A percentile compares a stretch with the other conserved stretches of the same genome.
phyloP scores from a whole-genome alignment of 2,888 invertebrate species.

The Diachrysia chrysitis region DNA sequence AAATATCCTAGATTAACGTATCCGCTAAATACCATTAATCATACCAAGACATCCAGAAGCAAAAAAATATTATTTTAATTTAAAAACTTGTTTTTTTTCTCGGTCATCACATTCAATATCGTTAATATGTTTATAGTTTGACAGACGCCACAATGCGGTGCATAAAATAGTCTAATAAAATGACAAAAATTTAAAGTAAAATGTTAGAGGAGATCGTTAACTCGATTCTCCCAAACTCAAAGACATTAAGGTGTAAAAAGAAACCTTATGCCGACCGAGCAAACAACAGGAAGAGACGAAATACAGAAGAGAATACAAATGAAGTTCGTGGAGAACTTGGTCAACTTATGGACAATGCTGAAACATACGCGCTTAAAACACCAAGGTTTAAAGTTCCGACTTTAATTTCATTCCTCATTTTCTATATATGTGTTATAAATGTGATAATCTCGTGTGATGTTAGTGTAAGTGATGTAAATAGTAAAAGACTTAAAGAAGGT shows the following conservation, averaged over 20 bases:
- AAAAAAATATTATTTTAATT: constrained; percentile 10
- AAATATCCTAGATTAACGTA: constrained; percentile 1
- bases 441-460: constrained; percentile 87
- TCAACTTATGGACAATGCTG: constrained; percentile 80
- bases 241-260: constrained; percentile 68
- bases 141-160: constrained; percentile 61
- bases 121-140: constrained; percentile 33
- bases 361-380: constrained; percentile 83
- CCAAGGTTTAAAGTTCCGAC: constrained; percentile 62
- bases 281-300: constrained; percentile 71
- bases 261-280: constrained; percentile 68
- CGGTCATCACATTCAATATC: constrained; percentile 59
- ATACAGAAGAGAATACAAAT: constrained; percentile 55
- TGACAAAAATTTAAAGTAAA: constrained; percentile 79
- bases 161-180: constrained; percentile 72
- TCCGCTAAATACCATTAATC: background rate
- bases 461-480: constrained; percentile 81
- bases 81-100: constrained; percentile 13
- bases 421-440: constrained; percentile 83
- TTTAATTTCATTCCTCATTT: constrained; percentile 77
- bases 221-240: constrained; percentile 79
- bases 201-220: constrained; percentile 85
- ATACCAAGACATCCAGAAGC: background rate
- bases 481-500: constrained; percentile 65
- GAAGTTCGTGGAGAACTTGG: constrained; percentile 62